These are phyloP conservation scores for Drosophila maculinotata DNA, from an alignment of 2,888 invertebrate species.

Conservation along the genomic window DNA sequence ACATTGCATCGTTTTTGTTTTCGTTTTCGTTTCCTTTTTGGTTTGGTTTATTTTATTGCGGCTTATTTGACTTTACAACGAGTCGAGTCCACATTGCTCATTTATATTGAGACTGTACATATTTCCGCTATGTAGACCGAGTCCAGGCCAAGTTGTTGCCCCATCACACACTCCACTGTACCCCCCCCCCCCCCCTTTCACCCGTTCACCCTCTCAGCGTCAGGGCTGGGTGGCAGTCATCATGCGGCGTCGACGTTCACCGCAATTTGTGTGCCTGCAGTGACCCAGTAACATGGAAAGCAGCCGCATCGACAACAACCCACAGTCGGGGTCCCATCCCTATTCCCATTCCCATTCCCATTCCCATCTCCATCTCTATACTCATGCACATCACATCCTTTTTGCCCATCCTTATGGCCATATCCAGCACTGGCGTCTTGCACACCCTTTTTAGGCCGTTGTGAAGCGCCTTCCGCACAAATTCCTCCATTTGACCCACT, in stretches of 20 bases:
- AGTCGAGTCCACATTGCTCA: conserved; percentile 69
- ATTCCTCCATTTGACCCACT: conserved; percentile 83
- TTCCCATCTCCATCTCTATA: conserved; percentile 6
- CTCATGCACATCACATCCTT: conserved; percentile 7
- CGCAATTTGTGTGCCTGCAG: conserved; percentile 82
- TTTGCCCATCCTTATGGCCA: conserved; percentile 2
- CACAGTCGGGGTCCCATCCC: conserved; percentile 25
- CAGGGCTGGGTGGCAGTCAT: conserved; percentile 37
- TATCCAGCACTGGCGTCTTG: conserved; percentile 45
- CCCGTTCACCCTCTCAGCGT: not conserved
- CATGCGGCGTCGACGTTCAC: conserved; percentile 62
- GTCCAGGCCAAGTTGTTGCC: conserved; percentile 37
- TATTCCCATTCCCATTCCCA: conserved; percentile 4
- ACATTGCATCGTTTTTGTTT: conserved; percentile 45
- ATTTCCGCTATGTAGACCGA: conserved; percentile 44
- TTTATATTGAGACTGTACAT: conserved; percentile 72
- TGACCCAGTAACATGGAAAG: conserved; percentile 80
- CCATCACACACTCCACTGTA: not conserved
- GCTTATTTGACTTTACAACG: conserved; percentile 67
- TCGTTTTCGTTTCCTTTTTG: conserved; percentile 13
- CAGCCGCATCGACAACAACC: conserved; percentile 67
- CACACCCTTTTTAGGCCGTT: conserved; percentile 45
- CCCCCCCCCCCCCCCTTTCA: not conserved
- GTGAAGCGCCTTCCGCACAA: conserved; percentile 80
- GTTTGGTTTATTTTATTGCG: conserved; percentile 68